Percentiles rank a stretch among this genome's conserved stretches.
Conservation (phyloP, 2,888 invertebrate species). For the Celastrina argiolus region DNA sequence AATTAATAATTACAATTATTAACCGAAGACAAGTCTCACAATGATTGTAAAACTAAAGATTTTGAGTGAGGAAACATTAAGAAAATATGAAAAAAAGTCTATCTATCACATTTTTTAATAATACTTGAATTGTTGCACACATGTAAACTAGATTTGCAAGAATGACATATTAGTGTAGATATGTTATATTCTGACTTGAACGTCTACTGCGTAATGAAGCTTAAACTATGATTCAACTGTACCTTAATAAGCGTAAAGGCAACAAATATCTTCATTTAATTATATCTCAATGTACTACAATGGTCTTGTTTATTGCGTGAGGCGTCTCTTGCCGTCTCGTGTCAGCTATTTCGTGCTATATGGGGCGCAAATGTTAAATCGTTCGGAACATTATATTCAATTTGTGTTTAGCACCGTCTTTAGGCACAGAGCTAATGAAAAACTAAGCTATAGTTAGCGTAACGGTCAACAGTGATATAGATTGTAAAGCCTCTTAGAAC, state of each 20-base stretch:
- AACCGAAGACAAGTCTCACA: too few species aligned
- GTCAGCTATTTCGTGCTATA: constrained; percentile 23
- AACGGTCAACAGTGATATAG: too few species aligned
- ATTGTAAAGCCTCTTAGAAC: too few species aligned
- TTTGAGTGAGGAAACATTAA: too few species aligned
- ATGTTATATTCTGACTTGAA: background rate
- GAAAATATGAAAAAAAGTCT: too few species aligned
- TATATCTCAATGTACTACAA: background rate
- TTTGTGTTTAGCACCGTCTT: constrained; percentile 20
- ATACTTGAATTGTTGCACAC: too few species aligned
- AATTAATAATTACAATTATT: too few species aligned
- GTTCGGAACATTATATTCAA: constrained; percentile 24
- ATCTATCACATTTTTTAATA: too few species aligned
- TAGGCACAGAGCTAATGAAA: background rate
- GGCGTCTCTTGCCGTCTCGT: constrained; percentile 6
- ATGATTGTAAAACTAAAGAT: too few species aligned
- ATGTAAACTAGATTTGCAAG: too few species aligned
- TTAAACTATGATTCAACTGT: background rate
- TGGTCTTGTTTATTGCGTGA: constrained; percentile 18
- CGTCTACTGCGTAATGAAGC: background rate
- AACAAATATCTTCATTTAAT: background rate
- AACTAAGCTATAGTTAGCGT: background rate
- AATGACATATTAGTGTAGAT: too few species aligned
- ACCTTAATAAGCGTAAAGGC: background rate
- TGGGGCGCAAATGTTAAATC: constrained; percentile 24